Evolutionary conservation across 2,888 invertebrate genomes (phyloP).

Genomic region (Pomacea canaliculata): DNA sequence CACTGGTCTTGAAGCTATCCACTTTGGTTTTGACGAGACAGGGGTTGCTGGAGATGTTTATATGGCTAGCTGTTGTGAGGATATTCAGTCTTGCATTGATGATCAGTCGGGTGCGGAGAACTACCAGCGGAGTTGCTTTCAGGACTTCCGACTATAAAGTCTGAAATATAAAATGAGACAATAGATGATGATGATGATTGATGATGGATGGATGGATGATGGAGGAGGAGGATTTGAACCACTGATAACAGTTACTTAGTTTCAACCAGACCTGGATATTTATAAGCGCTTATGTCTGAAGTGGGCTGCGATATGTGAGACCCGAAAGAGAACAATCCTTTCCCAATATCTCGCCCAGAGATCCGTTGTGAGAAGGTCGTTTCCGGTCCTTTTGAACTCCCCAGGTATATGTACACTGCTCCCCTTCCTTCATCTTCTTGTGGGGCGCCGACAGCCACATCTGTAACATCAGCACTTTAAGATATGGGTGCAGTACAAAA

Average conservation of each 20-base stretch:
- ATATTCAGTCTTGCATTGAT: conserved; percentile 10
- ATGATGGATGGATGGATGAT: conserved; percentile 1
- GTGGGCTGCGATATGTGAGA: conserved; percentile 29
- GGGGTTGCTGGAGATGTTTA: not conserved
- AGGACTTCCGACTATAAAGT: conserved; percentile 14
- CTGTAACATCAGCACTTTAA: too few species aligned
- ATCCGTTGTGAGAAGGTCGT: conserved; percentile 29
- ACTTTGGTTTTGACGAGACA: not conserved
- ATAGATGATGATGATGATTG: not conserved
- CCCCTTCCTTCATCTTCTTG: conserved; percentile 30
- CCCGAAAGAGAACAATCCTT: not conserved
- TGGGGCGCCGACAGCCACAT: conserved; percentile 19
- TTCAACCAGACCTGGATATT: too few species aligned
- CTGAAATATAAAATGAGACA: not conserved
- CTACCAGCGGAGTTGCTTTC: conserved; percentile 12
- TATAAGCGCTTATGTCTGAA: conserved; percentile 14
- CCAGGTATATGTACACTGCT: conserved; percentile 35
- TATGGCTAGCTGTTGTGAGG: conserved; percentile 2
- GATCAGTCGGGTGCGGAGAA: conserved; percentile 15
- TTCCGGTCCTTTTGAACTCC: conserved; percentile 10
- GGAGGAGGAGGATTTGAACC: conserved; percentile 15
- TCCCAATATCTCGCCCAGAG: conserved; percentile 19
- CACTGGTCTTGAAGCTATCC: not conserved
- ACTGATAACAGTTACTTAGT: too few species aligned
- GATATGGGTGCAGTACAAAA: too few species aligned